A percentile compares a stretch with the other conserved stretches of the same genome.
These are phyloP conservation scores for Rhincodon typus DNA, from an alignment of 2,797 vertebrate species.

Conservation along the genomic window DNA sequence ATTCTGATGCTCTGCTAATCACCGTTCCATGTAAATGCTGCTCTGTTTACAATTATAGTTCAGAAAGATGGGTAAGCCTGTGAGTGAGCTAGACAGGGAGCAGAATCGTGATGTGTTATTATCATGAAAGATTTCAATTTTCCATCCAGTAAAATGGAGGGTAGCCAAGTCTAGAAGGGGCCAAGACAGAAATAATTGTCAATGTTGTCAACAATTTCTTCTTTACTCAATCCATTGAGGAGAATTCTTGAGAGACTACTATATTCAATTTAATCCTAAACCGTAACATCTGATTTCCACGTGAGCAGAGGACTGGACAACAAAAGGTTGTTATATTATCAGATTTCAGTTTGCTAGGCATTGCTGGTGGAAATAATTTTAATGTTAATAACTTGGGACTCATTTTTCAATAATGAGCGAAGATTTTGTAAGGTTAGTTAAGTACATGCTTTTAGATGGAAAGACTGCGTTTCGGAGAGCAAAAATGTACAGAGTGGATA, in stretches of 20 bases:
- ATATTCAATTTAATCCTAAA: background rate
- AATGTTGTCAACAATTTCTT: background rate
- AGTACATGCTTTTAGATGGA: background rate
- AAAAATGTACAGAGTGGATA: too few relatives aligned
- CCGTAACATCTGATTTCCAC: conserved; percentile 11
- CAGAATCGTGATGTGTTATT: background rate
- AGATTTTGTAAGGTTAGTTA: background rate
- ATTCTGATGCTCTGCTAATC: background rate
- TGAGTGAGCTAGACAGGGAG: background rate
- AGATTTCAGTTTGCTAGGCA: conserved; percentile 13
- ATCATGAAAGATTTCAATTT: background rate
- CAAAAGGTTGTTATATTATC: background rate
- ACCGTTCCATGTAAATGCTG: background rate
- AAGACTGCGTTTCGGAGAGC: background rate
- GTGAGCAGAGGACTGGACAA: background rate
- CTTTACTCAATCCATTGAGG: conserved; percentile 1
- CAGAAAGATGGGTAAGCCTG: background rate
- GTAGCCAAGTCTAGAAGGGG: background rate
- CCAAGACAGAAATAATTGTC: background rate
- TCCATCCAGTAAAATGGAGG: background rate
- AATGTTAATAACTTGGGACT: background rate
- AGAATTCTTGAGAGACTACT: background rate
- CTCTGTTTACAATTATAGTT: background rate
- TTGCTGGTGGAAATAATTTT: background rate
- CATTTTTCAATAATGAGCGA: background rate